Evolutionary conservation across 2,888 invertebrate species (phyloP), one percentile per base, ranked within the genome.

Genomic region (Pseudanteris insignis): DNA sequence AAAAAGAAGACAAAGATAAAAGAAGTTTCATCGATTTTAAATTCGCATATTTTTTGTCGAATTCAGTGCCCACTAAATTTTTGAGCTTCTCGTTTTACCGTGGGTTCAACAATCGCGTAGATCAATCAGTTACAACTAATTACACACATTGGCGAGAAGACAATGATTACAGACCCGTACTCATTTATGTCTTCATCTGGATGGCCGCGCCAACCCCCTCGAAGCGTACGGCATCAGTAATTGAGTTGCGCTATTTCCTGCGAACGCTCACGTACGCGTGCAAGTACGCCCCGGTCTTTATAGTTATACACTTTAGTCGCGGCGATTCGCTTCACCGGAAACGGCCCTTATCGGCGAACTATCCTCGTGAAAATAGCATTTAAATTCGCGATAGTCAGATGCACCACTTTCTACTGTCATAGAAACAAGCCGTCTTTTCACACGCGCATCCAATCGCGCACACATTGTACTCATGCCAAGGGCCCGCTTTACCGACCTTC

Each of bases 131-230:
- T 38, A 34, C 38, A 32, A 32, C 44, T 44, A 44, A 54, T 46
- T 54, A 33, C 41, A 11, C 25, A 12, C 9, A 21, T 36, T 37
- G 2, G 4, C 29, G 8, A 47, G 18, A 6, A 40, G 28, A 40
- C 15, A 24, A 41, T 65, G 67, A 67, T 70, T 70, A 67, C 66
- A 66, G 63, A 67, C 62, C 61, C 62, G 40, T 55, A 57, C 48
- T 61, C 61, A 54, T 48, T 64, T 63, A 69, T 48, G 64, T 67
- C 67, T 69, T 69, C 66, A 67, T 67, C 64, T 50, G 18, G 29
- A 26, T 51, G 50, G 50, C 53, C 57, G 40, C 60, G 40, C 50
- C 58, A 44, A 47, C 59, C 59, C 61, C 41, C n/a, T n/a, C n/a
- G n/a, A n/a, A n/a, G 29, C 51, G 51, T 51, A 51, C 48, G 53